Evolutionary conservation across 2,113 vertebrate genomes (phyloP), one percentile per base, ranked within the genome.

Genomic region (Telmatochromis brachygnathus): DNA sequence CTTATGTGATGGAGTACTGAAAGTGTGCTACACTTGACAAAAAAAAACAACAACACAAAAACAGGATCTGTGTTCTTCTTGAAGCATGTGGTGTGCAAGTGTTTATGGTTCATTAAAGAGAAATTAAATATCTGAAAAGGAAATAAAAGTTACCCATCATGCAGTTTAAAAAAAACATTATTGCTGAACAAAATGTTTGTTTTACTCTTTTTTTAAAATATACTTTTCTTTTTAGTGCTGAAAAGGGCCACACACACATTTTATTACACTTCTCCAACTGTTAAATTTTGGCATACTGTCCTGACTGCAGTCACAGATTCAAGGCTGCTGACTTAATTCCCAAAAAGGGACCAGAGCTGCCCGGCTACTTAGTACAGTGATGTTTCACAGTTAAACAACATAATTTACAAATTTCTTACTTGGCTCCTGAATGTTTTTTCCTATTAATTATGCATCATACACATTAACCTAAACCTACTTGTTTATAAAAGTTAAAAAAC

Each of bases 181-280:
- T n/a, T 84, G 6, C 7, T 54, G 37, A 73, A 47, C 5, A 73
- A 11, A 70, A 15, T 26, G 5, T 23, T 45, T 73, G 56, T 9
- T 17, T 45, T 6, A 4, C n/a, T 39, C n/a, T 8, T 0, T 11
- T 65, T 21, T 6, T 0, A 0, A n/a, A 51, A 47, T 9, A 8
- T 1, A 51, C 2, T 4, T 53, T 68, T 33, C 13, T 17, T 37
- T 68, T 68, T 33, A 1, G 58, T 17, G 17, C 12, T 26, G 7
- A 45, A 75, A 77, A 39, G 28, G 1, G 13, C 6, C 45, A 23
- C 21, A 39, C 2, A 10, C 2, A 80, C 73, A 79, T 79, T 53
- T 62, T 3, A n/a, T 54, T 75, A 15, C n/a, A 8, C 49, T 73
- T 6, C 65, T 15, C 35, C 65, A 42, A 11, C 9, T 11, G 6